Evolutionary conservation across 2,797 vertebrate genomes (phyloP), one percentile per base, ranked within the genome.

Genomic region (Premnoplex brunnescens): DNA sequence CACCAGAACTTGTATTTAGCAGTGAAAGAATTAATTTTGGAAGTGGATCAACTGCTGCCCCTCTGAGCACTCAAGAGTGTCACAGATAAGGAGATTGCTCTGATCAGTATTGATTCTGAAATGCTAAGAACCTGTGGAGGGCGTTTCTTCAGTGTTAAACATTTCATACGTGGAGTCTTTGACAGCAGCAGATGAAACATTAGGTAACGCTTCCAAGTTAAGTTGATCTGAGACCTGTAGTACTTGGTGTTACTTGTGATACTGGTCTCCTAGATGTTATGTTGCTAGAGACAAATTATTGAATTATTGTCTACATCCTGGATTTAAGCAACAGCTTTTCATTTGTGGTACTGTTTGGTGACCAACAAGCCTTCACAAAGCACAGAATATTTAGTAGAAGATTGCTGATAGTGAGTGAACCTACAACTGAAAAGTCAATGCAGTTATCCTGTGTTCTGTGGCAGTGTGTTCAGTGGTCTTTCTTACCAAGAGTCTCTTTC

Each of bases 21-120:
- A 69, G 90, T 79, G 5, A 96, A 98, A 62, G 76, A 95, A 78
- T 98, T 98, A 62, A 96, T 98, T 94, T 69, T 96, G 86, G 98
- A 98, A 88, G 97, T 98, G 77, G 96, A 98, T 93, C 82, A 95
- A 3, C 89, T 95, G 49, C 92, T 97, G 39, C 17, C 79, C 98
- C 66, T 95, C 84, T 75, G 95, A 98, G 51, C 98, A 97, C 46
- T 93, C 98, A 74, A 67, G 91, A 73, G 91, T 60, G 1, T 94
- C 98, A 26, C 92, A 98, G 97, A 98, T 98, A 91, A 63, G 83
- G 49, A 63, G 23, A 16, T 18, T 78, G 27, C 15, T 85, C 56
- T 56, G 75, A 27, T 71, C 62, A 80, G 10, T 20, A 39, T 26
- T 88, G 55, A 34, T 87, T 92, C 28, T 51, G 71, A 85, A 74